Base-by-base conservation (phyloP, 2,888 invertebrate genomes). In the Pollenia griseotomentosa region DNA sequence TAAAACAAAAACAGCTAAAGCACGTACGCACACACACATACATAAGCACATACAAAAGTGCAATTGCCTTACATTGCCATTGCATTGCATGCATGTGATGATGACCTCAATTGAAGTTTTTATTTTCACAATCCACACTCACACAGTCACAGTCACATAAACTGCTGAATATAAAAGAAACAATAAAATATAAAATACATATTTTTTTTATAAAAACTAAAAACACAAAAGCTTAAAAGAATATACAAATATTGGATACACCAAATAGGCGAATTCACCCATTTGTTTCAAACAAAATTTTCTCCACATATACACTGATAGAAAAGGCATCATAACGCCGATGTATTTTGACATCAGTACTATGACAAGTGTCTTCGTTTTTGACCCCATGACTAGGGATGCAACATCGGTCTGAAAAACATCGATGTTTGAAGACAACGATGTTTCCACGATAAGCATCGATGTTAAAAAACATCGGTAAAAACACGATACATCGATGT, bases 81-180 rank as follows among this genome's bases (percentile, higher is more conserved):
- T 51, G 40, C 48, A 40, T 74, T 75, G 79, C 83, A 81, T 81
- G 65, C 77, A 77, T 77, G 65, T 79, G 86, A 87, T 81, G 86
- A 87, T 89, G 88, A 89, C 88, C 88, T 88, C 88, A 89, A 89
- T 88, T 87, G 82, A 78, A 84, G 88, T 88, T 87, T 87, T 84
- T 88, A 75, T 88, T 83, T 88, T 86, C 84, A 87, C 81, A 84
- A 84, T 73, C 61, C 84, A 87, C 81, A 84, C 81, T 73, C 61
- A 51, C 53, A 73, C 53, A 51, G 55, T 44, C 53, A 51, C 65
- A 57, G 11, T 59, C 16, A 78, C 73, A 59, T 73, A 74, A 84
- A 74, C 83, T 73, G 78, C 48, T 73, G 73, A 73, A 73, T 73
- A 73, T 51, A 78, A 73, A 63, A 57, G 2, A 74, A 61, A 74